These are phyloP conservation scores for Seira sanloemensis DNA, from an alignment of 2,888 invertebrate species.

Conservation along the genomic window DNA sequence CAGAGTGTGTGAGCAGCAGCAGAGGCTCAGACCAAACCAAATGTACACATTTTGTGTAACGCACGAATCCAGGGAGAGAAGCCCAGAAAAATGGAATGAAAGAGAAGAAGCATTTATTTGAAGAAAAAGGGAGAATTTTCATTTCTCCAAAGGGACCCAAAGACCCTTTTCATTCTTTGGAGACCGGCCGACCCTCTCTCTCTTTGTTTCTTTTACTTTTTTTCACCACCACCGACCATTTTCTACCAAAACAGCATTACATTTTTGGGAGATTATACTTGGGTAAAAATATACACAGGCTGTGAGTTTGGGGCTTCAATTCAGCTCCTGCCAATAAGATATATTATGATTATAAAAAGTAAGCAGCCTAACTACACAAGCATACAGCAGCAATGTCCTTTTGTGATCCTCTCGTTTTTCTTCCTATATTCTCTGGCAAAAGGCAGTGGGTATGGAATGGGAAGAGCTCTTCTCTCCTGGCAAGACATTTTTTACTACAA, in stretches of 20 bases:
- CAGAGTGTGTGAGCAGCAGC: too few relatives aligned
- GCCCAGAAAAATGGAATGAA: not conserved
- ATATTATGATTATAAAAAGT: not conserved
- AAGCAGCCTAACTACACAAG: too few relatives aligned
- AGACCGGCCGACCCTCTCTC: constrained; percentile 57
- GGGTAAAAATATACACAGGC: not conserved
- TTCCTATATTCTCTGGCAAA: constrained; percentile 41
- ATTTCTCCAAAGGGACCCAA: constrained; percentile 67
- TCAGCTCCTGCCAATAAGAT: not conserved
- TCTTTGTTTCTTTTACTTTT: constrained; percentile 20
- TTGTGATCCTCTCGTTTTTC: constrained; percentile 34
- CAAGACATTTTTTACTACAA: not conserved
- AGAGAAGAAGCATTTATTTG: constrained; percentile 34
- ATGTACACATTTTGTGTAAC: not conserved
- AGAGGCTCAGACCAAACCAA: too few relatives aligned
- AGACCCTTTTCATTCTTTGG: constrained; percentile 66
- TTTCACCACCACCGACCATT: constrained; percentile 1
- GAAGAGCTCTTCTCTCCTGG: not conserved
- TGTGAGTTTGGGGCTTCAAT: not conserved
- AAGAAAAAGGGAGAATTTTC: constrained; percentile 59
- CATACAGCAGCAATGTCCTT: not conserved
- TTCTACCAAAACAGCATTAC: not conserved
- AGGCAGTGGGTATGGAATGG: not conserved
- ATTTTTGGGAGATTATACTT: not conserved
- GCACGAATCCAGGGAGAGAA: not conserved